These are phyloP conservation scores for Platerodrilus igneus DNA, from an alignment of 2,888 invertebrate genomes.

Conservation along the genomic window DNA sequence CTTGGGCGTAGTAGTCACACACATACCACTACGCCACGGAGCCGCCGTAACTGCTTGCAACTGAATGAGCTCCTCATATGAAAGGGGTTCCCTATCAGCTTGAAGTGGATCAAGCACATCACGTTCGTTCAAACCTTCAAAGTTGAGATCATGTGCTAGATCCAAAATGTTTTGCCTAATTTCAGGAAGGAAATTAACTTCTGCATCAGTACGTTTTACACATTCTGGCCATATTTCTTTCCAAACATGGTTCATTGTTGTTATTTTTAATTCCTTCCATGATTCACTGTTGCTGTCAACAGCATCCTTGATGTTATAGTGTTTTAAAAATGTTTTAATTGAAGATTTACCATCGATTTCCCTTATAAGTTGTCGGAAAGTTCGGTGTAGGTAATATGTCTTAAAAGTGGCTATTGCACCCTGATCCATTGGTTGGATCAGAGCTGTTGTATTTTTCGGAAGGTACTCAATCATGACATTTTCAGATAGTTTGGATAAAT, in stretches of 20 bases:
- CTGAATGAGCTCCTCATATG: no score
- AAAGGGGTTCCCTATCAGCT: no score
- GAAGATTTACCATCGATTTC: neutral
- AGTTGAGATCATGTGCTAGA: no score
- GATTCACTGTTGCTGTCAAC: constrained; percentile 8
- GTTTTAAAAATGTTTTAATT: constrained; percentile 11
- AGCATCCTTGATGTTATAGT: constrained; percentile 12
- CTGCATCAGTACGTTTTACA: no score
- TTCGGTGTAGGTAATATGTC: constrained; percentile 2
- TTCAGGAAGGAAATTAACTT: no score
- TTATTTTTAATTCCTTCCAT: constrained; percentile 9
- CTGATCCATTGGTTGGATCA: constrained; percentile 1
- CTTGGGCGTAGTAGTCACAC: no score
- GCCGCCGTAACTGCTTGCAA: no score
- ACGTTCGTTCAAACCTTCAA: no score
- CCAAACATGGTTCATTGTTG: constrained; percentile 11
- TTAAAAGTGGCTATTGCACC: constrained; percentile 5
- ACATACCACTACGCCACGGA: no score
- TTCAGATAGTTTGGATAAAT: neutral
- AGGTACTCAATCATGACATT: constrained; percentile 1
- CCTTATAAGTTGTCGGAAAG: constrained; percentile 1
- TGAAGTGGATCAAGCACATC: no score
- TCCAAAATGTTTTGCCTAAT: no score
- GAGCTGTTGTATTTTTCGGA: constrained; percentile 4
- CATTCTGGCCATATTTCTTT: no score